Evolutionary conservation across 2,888 invertebrate genomes (phyloP).

Genomic region (Minunthozetes semirufus): DNA sequence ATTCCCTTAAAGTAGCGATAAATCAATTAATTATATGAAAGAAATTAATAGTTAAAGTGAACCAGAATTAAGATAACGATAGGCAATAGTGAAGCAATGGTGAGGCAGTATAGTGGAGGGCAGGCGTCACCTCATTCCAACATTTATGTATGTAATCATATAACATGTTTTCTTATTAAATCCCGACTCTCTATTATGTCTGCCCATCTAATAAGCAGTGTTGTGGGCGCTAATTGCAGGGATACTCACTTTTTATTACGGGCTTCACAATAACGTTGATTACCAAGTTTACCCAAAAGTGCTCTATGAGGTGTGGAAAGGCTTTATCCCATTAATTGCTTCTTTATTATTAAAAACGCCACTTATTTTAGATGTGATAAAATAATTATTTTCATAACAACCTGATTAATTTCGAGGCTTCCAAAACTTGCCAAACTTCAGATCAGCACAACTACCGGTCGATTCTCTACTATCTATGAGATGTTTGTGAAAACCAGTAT

Average conservation of each 20-base stretch:
- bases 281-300: constrained; percentile 27
- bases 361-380: constrained; percentile 26
- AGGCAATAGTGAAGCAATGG: not conserved
- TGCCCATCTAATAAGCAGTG: constrained; percentile 29
- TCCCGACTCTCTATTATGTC: constrained; percentile 28
- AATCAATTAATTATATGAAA: constrained; percentile 32
- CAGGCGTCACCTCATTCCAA: constrained; percentile 22
- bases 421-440: not conserved
- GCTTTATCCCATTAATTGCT: constrained; percentile 33
- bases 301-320: constrained; percentile 33
- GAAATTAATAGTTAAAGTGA: constrained; percentile 29
- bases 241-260: constrained; percentile 26
- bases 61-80: constrained; percentile 14
- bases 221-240: constrained; percentile 33
- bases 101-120: too few species aligned
- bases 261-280: constrained; percentile 30
- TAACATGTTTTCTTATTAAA: constrained; percentile 32
- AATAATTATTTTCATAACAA: constrained; percentile 30
- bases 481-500: not conserved
- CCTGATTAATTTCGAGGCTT: constrained; percentile 23
- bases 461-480: not conserved
- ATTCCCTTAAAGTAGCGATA: constrained; percentile 22
- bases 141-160: constrained; percentile 23
- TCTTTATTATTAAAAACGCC: constrained; percentile 26
- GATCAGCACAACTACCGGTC: not conserved